Conservation (phyloP, 2,797 vertebrate species). For the Cossypha caffra region DNA sequence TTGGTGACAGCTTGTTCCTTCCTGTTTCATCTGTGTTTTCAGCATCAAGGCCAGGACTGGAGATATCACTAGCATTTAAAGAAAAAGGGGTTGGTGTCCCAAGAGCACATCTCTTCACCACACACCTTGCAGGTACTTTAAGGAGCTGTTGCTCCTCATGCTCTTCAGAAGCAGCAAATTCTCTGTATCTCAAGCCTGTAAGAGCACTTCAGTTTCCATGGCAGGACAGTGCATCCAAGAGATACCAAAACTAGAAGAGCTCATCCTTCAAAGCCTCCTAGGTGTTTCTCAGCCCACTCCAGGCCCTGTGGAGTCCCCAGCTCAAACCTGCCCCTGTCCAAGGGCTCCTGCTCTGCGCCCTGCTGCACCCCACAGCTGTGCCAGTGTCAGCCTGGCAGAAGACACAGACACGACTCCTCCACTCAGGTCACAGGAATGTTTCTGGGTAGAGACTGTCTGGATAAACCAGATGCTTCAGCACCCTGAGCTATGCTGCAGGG, state of each 20-base stretch:
- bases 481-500: constrained; percentile 23
- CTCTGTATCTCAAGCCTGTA: background rate
- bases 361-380: background rate
- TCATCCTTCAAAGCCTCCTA: background rate
- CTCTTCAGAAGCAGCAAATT: background rate
- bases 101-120: accelerated
- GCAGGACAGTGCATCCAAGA: background rate
- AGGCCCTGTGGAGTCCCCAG: background rate
- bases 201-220: background rate
- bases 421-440: background rate
- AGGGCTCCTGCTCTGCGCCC: background rate
- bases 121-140: background rate
- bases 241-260: background rate
- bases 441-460: background rate
- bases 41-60: background rate
- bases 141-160: background rate
- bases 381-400: background rate
- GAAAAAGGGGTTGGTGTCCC: background rate
- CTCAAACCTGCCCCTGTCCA: accelerated
- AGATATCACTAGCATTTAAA: background rate
- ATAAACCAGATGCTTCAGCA: constrained; percentile 15
- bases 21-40: background rate
- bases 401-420: background rate
- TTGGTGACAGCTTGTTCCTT: background rate
- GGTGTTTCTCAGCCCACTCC: background rate